phyloP scores from a whole-genome alignment of 2,888 invertebrate genomes.

The Patella pellucida region DNA sequence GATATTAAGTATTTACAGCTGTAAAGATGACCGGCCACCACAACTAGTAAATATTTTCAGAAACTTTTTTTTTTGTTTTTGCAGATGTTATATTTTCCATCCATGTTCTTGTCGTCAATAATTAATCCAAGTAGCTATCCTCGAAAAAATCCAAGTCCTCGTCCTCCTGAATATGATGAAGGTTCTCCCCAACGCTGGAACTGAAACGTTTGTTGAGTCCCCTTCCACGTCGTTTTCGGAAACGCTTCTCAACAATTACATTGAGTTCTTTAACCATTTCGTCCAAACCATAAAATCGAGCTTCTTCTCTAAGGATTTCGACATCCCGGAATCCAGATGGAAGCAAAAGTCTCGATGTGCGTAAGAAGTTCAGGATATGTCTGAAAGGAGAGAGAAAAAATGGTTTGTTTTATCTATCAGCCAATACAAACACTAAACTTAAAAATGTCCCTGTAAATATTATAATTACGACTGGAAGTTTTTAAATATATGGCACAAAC shows the following conservation, averaged over 20 bases:
- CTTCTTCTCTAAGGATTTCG: slow-evolving; percentile 53
- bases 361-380: slow-evolving; percentile 56
- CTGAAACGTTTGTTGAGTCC: slow-evolving; percentile 30
- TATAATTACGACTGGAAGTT: too few relatives aligned
- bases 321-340: slow-evolving; percentile 58
- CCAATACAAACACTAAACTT: too few relatives aligned
- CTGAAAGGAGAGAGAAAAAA: slow-evolving; percentile 31
- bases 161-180: slow-evolving; percentile 36
- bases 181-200: slow-evolving; percentile 40
- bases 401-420: neutral
- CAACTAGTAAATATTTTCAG: too few relatives aligned
- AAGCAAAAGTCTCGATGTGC: slow-evolving; percentile 50
- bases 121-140: slow-evolving; percentile 29
- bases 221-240: slow-evolving; percentile 13
- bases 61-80: too few relatives aligned
- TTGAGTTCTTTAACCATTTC: slow-evolving; percentile 38
- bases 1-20: too few relatives aligned
- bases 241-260: slow-evolving; percentile 23
- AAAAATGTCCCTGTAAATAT: too few relatives aligned
- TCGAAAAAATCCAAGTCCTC: slow-evolving; percentile 38
- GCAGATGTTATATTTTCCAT: too few relatives aligned
- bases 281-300: slow-evolving; percentile 50
- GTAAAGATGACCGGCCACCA: too few relatives aligned
- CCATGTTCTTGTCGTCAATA: neutral
- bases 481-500: too few relatives aligned